Base-by-base conservation (phyloP, 92 coral and sea anemone species). In the Porites divaricata region DNA sequence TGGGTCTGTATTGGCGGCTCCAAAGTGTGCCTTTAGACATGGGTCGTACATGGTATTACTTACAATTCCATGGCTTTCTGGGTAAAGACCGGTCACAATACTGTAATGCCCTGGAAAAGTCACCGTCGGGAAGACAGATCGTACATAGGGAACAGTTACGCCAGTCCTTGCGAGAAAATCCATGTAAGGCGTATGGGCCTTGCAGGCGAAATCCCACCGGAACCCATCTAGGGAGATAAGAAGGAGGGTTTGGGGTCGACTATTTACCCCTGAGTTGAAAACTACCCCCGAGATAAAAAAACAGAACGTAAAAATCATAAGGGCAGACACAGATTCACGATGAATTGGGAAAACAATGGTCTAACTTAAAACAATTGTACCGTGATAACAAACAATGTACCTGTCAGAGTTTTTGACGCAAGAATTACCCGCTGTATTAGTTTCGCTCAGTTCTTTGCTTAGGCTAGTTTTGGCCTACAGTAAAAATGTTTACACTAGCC, bases 31-130 rank as follows among this genome's bases (percentile, higher is more conserved):
- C 14, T 90, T 78, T 22, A 87, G 82, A 20, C 70, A 51, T 3
- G 98, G 98, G 59, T 96, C 98, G 59, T 89, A 92, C 98, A 96
- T 96, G 16, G 83, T 72, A 50, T 96, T 96, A 8, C 93, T 89
- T 50, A 96, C 87, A n/a, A 96, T 85, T 10, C 98, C 98, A 63
- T 96, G 98, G 23, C 88, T 85, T 54, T 96, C 98, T 8, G 98
- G 98, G 61, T 92, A 96, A 52, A 96, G 83, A 1, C 98, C 98
- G 6, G 98, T 96, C 1, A 95, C 98, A 57, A 96, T 78, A 5
- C 93, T 92, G 77, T 88, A 76, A 70, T 96, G 98, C 59, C 95
- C 93, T 2, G 98, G 92, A 57, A 82, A 94, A 12, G 98, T 96
- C 3, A 89, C 85, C 3, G 98, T 94, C 19, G 98, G 98, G 45